Percentiles rank a stretch among this genome's conserved stretches.
Evolutionary conservation across 2,113 vertebrate species (phyloP).

Genomic region (Macrotis lagotis): DNA sequence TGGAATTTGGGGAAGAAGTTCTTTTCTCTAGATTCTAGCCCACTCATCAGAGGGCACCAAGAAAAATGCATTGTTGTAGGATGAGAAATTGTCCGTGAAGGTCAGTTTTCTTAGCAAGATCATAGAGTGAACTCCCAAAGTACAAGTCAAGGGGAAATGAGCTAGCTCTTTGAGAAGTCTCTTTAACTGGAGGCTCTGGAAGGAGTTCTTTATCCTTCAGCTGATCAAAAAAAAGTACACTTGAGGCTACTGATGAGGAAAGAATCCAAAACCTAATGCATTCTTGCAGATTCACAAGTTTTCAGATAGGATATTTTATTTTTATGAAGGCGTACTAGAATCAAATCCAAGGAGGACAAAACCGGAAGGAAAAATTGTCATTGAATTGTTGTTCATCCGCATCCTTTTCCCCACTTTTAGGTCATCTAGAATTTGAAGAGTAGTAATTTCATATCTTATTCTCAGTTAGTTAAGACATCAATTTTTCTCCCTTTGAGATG

Average conservation of each 20-base stretch:
- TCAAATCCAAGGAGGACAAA: neutral
- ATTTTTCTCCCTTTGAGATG: neutral
- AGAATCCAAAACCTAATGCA: neutral
- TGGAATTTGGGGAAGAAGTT: neutral
- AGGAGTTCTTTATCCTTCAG: neutral
- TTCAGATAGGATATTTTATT: neutral
- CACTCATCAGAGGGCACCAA: neutral
- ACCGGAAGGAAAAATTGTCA: neutral
- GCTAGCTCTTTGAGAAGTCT: neutral
- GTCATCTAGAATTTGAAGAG: neutral
- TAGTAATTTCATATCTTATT: neutral
- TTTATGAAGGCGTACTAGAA: neutral
- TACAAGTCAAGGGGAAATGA: neutral
- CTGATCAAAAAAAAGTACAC: neutral
- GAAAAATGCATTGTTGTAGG: neutral
- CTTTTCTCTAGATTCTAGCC: neutral
- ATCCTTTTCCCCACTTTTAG: neutral
- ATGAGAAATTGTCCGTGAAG: too few relatives aligned
- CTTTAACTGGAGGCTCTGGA: neutral
- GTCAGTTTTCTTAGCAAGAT: neutral
- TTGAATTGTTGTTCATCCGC: neutral
- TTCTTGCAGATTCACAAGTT: neutral
- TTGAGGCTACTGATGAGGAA: neutral
- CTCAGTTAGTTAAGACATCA: neutral
- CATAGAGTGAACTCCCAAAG: neutral